These are phyloP conservation scores for Xenopus petersii DNA, from an alignment of 2,797 vertebrate genomes.

Conservation along the genomic window DNA sequence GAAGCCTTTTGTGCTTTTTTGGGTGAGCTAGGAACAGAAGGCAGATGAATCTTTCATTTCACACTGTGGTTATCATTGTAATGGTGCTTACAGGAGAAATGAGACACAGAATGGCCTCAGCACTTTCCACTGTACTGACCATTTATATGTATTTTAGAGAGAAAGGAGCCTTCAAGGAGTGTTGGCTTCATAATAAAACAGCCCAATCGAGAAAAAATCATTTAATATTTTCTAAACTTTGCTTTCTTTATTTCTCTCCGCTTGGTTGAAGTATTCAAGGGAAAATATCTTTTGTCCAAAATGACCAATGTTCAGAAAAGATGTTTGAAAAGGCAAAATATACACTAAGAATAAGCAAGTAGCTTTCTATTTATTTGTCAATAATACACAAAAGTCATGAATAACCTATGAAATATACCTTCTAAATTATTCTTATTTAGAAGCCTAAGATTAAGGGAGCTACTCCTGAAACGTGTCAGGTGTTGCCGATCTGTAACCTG, in stretches of 20 bases:
- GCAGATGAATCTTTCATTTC: background rate
- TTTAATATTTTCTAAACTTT: background rate
- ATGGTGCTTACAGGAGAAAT: background rate
- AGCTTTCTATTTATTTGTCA: too few relatives aligned
- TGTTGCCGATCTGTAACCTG: too few relatives aligned
- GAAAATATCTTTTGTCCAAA: too few relatives aligned
- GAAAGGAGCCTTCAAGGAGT: background rate
- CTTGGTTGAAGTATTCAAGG: background rate
- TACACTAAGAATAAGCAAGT: too few relatives aligned
- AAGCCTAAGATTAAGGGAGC: too few relatives aligned
- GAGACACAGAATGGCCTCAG: background rate
- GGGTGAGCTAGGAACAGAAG: conserved; percentile 1
- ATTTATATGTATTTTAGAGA: background rate
- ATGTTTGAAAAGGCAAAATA: too few relatives aligned
- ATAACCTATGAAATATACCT: too few relatives aligned
- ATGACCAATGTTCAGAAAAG: too few relatives aligned
- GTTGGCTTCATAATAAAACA: conserved; percentile 6
- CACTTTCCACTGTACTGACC: background rate
- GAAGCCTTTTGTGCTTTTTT: background rate
- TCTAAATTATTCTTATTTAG: too few relatives aligned
- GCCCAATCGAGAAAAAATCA: background rate
- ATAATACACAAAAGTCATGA: too few relatives aligned
- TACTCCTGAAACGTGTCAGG: too few relatives aligned
- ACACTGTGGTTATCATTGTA: background rate
- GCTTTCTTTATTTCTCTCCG: background rate